Percentiles rank a stretch among this genome's conserved stretches.
Evolutionary conservation across 2,797 vertebrate genomes (phyloP).

Genomic region (Pelodytes ibericus): DNA sequence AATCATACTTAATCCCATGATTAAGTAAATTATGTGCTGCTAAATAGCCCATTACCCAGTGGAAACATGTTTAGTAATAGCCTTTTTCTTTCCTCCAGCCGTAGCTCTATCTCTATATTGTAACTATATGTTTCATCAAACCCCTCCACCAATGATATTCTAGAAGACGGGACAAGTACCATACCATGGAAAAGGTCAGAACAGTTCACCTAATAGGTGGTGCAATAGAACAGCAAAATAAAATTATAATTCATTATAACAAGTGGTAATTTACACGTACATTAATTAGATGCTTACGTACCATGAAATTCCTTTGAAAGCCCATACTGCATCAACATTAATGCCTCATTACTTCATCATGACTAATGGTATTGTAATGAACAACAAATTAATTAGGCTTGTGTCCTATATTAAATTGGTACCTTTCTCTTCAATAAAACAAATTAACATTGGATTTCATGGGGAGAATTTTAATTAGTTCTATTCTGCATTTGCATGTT

Average conservation of each 20-base stretch:
- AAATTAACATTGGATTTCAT: conserved; percentile 51
- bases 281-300: conserved; percentile 54
- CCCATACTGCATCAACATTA: conserved; percentile 51
- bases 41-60: not conserved
- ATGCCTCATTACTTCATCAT: conserved; percentile 55
- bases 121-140: not conserved
- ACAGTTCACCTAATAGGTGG: conserved; percentile 23
- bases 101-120: not conserved
- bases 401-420: conserved; percentile 53
- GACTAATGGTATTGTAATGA: conserved; percentile 57
- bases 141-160: not conserved
- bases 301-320: conserved; percentile 55
- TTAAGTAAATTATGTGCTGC: not conserved
- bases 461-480: conserved; percentile 53
- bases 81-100: not conserved
- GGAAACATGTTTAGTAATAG: not conserved
- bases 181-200: not conserved
- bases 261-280: conserved; percentile 44
- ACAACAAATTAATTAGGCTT: conserved; percentile 56
- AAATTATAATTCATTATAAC: conserved; percentile 44
- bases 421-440: conserved; percentile 55
- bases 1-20: not conserved
- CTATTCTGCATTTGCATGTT: conserved; percentile 40
- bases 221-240: conserved; percentile 39
- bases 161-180: not conserved